Base-by-base conservation (phyloP, 2,888 invertebrate species). In the Meta bourneti region DNA sequence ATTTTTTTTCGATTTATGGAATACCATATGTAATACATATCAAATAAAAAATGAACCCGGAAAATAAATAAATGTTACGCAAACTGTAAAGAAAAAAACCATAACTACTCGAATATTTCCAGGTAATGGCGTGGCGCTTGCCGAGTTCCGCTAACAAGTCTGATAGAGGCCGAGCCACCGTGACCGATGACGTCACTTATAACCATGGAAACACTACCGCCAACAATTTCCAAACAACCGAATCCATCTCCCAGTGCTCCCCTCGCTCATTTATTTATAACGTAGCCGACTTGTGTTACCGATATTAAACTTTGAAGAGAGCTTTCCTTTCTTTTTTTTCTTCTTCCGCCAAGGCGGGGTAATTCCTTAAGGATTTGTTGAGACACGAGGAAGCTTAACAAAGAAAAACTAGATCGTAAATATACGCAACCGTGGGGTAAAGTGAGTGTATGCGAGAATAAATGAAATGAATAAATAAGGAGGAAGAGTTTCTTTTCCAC, bases 211-310 rank as follows among this genome's bases (percentile, higher is more conserved):
- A 86, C 91, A 86, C 87, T 81, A 85, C 80, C 90, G 81, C 85
- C 90, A 90, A 90, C 90, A 91, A 91, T 83, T 82, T 78, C 91
- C 83, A 91, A 91, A 91, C 87, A 91, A 87, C 87, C 78, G 78
- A 84, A 90, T 84, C 78, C 86, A 83, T 82, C 83, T 78, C 77
- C 49, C 19, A 51, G 19, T 75, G 74, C 54, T n/a, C 34, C n/a
- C 84, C 69, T 13, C n/a, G 9, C 83, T 72, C 85, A 74, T 49
- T 91, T 87, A 87, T 87, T 91, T 91, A 91, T 91, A 80, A 70
- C 48, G 20, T 52, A 82, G 52, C 86, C 52, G 87, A 72, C 83
- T 84, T 77, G 78, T 79, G 88, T 88, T 81, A 88, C 88, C 81
- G 70, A 71, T 82, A 87, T 91, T 87, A 87, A 91, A 91, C 77